These are phyloP conservation scores for Palythoa grandiflora DNA, from an alignment of 92 coral and sea anemone genomes.

Conservation along the genomic window DNA sequence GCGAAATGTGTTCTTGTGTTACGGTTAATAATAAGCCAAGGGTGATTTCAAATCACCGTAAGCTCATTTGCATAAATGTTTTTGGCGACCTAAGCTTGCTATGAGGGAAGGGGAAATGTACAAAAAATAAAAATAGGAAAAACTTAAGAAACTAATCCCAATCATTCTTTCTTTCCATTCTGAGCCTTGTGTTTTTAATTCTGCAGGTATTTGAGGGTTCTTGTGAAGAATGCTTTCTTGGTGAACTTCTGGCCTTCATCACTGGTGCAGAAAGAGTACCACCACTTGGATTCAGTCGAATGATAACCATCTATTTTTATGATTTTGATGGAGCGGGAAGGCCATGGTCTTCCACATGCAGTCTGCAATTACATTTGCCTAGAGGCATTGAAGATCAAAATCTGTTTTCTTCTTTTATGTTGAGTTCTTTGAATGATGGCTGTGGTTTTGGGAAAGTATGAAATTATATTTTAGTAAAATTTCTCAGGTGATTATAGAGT, in stretches of 20 bases:
- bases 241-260: constrained; percentile 19
- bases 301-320: constrained; percentile 35
- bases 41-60: no score
- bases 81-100: no score
- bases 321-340: constrained; percentile 44
- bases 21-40: no score
- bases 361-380: constrained; percentile 1
- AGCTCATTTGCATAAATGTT: no score
- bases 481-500: neutral
- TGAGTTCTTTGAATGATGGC: constrained; percentile 45
- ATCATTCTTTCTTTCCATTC: neutral
- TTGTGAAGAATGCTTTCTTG: neutral
- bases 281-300: constrained; percentile 24
- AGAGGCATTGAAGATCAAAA: constrained; percentile 42
- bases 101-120: neutral
- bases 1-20: no score
- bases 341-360: constrained; percentile 35
- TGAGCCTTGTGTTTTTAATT: neutral
- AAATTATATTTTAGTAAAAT: neutral
- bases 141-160: neutral
- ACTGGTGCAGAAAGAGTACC: constrained; percentile 30
- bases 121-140: neutral
- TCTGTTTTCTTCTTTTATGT: constrained; percentile 22
- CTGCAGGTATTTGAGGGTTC: neutral
- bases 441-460: constrained; percentile 47